phyloP scores from a whole-genome alignment of 2,113 vertebrate genomes.

The Cryptomyrus ogoouensis region DNA sequence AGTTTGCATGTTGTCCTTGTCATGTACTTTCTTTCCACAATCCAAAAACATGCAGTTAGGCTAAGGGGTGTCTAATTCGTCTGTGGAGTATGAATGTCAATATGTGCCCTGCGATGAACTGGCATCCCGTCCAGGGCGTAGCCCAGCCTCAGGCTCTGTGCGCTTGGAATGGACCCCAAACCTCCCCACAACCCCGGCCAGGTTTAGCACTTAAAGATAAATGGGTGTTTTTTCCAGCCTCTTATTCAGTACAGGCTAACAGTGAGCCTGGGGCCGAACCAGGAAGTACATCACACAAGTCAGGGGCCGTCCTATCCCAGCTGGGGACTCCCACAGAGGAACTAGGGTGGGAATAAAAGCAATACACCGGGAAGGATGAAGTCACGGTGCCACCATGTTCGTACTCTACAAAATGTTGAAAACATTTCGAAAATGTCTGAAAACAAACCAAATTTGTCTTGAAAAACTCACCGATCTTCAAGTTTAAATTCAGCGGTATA shows the following conservation, averaged over 20 bases:
- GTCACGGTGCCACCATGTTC: neutral
- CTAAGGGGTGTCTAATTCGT: neutral
- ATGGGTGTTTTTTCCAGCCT: neutral
- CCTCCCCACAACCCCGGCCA: neutral
- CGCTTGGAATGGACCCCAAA: neutral
- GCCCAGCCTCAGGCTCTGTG: neutral
- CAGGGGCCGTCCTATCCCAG: neutral
- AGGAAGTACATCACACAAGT: neutral
- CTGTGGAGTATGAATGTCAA: neutral
- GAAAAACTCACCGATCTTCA: fast-evolving
- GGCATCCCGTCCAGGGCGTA: neutral
- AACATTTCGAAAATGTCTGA: neutral
- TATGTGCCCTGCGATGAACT: neutral
- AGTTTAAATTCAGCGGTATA: slow-evolving; percentile 31
- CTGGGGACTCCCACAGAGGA: neutral
- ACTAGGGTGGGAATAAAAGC: neutral
- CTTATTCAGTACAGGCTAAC: neutral
- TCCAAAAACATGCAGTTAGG: neutral
- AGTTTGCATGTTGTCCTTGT: neutral
- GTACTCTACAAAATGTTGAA: neutral
- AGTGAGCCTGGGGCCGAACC: neutral
- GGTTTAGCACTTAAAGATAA: neutral
- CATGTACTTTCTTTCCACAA: neutral
- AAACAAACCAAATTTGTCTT: neutral
- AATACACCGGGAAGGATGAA: neutral